Base-by-base conservation (phyloP, 37 sponge, comb jelly and placozoan species). In the Halichondria panicea region DNA sequence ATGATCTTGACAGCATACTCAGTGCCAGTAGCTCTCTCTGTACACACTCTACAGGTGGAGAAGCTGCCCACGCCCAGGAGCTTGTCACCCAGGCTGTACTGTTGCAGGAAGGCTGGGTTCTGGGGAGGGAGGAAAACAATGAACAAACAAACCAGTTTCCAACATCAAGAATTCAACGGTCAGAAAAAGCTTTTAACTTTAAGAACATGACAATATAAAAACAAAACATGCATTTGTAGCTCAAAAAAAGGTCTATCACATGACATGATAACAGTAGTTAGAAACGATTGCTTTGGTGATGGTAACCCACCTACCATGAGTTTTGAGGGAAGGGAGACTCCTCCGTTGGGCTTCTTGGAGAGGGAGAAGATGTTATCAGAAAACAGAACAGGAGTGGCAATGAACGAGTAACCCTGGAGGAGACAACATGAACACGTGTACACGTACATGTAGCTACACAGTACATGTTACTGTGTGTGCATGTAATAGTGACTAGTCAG, bases 1-100 rank as follows among this genome's bases (percentile, higher is more conserved):
- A 97, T 74, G 21, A 97, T 97, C 86, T 97, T 97, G 50, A 97
- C 97, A 27, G 97, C 97, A 79, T 78, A 97, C 39, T 91, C 84
- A 8, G n/a, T 50, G 0, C 87, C 89, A 41, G 89, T 89, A 27
- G 40, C 78, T 69, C 60, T 93, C 66, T 93, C 86, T 0, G 62
- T 84, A 62, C 97, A 97, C 44, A 55, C 66, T 36, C 88, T 96
- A 70, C 84, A 83, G 13, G 78, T 88, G 50, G 95, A 94, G 84
- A 91, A 97, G 56, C 87, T 87, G 34, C 97, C 97, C 4, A 39
- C 43, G 1, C 97, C 97, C 1, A 97, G 66, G 5, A 85, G 52
- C 28, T 65, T 75, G 67, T 96, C 81, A 2, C 59, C 69, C 25
- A 97, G 74, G 3, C 55, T 62, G 61, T 97, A 97, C 24, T 78